Evolutionary conservation across 1,140 invertebrate species (phyloP).

Genomic region (Cherax quadricarinatus): DNA sequence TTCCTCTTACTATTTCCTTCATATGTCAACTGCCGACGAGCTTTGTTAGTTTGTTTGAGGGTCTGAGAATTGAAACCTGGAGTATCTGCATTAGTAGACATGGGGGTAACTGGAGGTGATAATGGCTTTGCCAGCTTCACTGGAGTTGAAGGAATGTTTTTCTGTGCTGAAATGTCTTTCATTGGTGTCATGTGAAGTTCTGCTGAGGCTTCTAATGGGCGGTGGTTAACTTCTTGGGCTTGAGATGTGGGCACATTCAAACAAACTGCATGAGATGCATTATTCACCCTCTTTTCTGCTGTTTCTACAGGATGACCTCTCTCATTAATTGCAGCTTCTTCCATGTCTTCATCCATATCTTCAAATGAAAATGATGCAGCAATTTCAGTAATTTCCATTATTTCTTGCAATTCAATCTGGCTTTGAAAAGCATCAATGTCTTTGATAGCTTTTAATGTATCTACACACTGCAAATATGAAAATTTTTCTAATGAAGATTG

Average conservation of each 20-base stretch:
- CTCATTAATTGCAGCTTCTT: neutral
- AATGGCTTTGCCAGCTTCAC: neutral
- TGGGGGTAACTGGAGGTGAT: slow-evolving; percentile 24
- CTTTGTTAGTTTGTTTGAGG: slow-evolving; percentile 15
- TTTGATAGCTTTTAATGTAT: slow-evolving; percentile 44
- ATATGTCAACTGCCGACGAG: slow-evolving; percentile 31
- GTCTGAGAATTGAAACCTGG: slow-evolving; percentile 2
- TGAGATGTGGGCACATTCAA: neutral
- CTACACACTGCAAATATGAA: slow-evolving; percentile 37
- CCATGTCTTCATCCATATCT: slow-evolving; percentile 18
- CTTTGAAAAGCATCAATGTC: slow-evolving; percentile 39
- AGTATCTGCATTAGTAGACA: neutral
- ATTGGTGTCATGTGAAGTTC: slow-evolving; percentile 35
- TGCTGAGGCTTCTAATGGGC: slow-evolving; percentile 21
- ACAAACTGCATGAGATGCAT: too few relatives aligned
- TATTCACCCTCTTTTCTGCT: neutral
- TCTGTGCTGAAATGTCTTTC: slow-evolving; percentile 18
- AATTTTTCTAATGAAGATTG: slow-evolving; percentile 4
- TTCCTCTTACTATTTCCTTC: slow-evolving; percentile 25
- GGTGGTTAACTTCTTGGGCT: neutral
- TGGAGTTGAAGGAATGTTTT: slow-evolving; percentile 25
- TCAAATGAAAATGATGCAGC: slow-evolving; percentile 42
- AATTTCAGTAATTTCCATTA: slow-evolving; percentile 37
- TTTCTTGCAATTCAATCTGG: slow-evolving; percentile 21
- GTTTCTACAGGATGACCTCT: neutral